Evolutionary conservation across 2,888 invertebrate genomes (phyloP).

Genomic region (Pollenia labialis): DNA sequence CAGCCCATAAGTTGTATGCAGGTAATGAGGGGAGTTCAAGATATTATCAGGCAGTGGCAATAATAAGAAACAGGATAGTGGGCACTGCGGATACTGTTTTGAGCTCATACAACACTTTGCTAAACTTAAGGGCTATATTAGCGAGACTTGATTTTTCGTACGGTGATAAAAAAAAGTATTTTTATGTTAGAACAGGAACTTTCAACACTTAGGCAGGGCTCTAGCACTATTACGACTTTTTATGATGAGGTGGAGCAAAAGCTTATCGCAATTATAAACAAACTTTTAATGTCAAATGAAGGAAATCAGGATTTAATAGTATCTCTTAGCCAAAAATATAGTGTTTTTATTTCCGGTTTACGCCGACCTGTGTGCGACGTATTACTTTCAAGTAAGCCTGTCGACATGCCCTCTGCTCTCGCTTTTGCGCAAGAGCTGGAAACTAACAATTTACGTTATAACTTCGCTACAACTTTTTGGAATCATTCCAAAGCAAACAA

Average conservation of each 20-base stretch:
- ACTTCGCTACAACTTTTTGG: conserved; percentile 44
- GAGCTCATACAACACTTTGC: conserved; percentile 51
- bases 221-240: not conserved
- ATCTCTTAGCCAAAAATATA: conserved; percentile 51
- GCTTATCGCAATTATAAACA: conserved; percentile 6
- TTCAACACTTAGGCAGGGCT: not conserved
- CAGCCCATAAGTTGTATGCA: conserved; percentile 51
- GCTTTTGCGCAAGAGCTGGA: conserved; percentile 43
- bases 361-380: conserved; percentile 56
- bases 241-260: conserved; percentile 12
- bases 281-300: conserved; percentile 34
- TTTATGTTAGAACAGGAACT: conserved; percentile 23
- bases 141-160: conserved; percentile 38
- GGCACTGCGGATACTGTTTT: conserved; percentile 27
- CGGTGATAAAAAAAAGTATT: conserved; percentile 27
- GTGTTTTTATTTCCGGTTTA: conserved; percentile 59
- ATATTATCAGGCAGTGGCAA: conserved; percentile 44
- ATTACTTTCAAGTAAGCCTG: conserved; percentile 53
- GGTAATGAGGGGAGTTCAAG: conserved; percentile 36
- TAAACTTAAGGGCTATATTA: too few relatives aligned
- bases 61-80: conserved; percentile 24
- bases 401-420: conserved; percentile 52
- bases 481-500: conserved; percentile 20
- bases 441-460: conserved; percentile 49
- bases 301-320: conserved; percentile 11